Evolutionary conservation across 1,140 invertebrate genomes (phyloP), one percentile per base, ranked within the genome.

Genomic region (Bombus confusus): DNA sequence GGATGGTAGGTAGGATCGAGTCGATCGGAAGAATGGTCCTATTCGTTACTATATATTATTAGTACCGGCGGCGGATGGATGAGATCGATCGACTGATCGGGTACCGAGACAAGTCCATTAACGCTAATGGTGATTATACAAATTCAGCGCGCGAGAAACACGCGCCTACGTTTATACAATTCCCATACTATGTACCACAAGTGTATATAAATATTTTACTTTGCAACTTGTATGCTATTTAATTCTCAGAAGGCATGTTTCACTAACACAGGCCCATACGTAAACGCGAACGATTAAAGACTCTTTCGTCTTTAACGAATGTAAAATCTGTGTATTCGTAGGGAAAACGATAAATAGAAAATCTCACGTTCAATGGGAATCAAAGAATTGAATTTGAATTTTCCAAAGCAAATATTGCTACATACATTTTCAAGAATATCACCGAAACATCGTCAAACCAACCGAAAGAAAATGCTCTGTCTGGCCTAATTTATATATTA

Each of bases 51-150:
- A 37, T 52, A 52, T 52, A 52, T 52, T 52, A 52, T 52, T 52
- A 52, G 47, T 52, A 52, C 47, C 8, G 47, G 47, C 37, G 74
- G n/a, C 25, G 52, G 34, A 62, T 77, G 37, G 57, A 59, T 62
- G 52, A 77, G 37, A 57, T 77, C 52, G 57, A 57, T 59, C 52
- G 69, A 71, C 25, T 41, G 69, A 25, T 71, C 41, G 37, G 28
- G 15, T 57, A 57, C 25, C 25, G 73, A 59, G 34, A 77, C 75
- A 77, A 59, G 34, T 77, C 34, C 75, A 77, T 77, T 77, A 62
- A 13, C 34, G 34, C 52, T 77, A 77, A 77, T 62, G 52, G 75
- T 41, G 52, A 77, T 77, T 77, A 59, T 59, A 59, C 75, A 77
- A 77, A 59, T 59, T 62, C 57, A 28, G 13, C 28, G 52, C 22